phyloP scores from a whole-genome alignment of 2,113 vertebrate genomes.

The Emberiza fucata region DNA sequence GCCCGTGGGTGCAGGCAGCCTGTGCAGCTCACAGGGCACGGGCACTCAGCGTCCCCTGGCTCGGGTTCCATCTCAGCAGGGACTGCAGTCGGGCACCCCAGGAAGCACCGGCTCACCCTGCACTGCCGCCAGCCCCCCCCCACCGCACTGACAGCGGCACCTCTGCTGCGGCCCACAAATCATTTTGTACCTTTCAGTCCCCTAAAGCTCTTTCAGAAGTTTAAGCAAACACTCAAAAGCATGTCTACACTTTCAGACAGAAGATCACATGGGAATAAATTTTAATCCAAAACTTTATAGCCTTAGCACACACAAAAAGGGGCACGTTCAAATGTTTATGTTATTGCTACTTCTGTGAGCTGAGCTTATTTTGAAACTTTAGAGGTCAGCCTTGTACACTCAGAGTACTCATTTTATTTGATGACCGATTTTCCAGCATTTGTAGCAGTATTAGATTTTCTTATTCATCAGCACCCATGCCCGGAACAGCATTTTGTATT shows the following conservation, averaged over 20 bases:
- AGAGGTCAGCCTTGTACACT: background rate
- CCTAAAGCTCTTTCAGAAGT: background rate
- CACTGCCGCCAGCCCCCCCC: fast-evolving
- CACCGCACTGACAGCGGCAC: background rate
- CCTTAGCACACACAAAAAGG: background rate
- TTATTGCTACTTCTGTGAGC: background rate
- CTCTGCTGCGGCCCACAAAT: background rate
- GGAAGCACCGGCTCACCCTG: background rate
- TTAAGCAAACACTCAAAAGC: background rate
- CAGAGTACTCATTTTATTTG: background rate
- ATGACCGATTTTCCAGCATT: background rate
- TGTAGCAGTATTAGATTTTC: background rate
- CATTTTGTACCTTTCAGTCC: background rate
- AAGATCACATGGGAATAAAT: background rate
- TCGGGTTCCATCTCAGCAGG: fast-evolving
- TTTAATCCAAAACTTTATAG: background rate
- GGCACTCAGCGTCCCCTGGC: fast-evolving
- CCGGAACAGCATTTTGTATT: background rate
- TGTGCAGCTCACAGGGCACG: fast-evolving
- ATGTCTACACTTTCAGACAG: background rate
- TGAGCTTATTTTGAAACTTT: background rate
- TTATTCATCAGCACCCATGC: background rate
- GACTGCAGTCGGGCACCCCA: background rate
- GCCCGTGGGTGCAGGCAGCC: background rate
- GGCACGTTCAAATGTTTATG: background rate